Percentiles rank a stretch among this genome's conserved stretches.
phyloP scores from a whole-genome alignment of 2,113 vertebrate species.

The Siniperca knerii region DNA sequence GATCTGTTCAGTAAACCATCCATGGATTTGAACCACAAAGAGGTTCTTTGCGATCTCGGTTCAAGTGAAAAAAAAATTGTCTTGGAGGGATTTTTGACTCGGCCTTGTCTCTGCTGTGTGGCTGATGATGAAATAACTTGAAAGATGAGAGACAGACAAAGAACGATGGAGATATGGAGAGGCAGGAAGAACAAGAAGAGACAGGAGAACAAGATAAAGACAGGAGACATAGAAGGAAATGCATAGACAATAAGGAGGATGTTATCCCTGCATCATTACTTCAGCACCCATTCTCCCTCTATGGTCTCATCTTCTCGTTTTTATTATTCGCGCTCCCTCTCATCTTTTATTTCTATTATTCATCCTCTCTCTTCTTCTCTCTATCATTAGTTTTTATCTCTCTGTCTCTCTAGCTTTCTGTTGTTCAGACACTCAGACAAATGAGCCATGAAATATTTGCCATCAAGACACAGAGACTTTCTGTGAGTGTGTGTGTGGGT shows the following conservation, averaged over 20 bases:
- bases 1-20: constrained; percentile 18
- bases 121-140: constrained; percentile 75
- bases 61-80: constrained; percentile 18
- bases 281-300: constrained; percentile 59
- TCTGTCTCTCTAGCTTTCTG: constrained; percentile 63
- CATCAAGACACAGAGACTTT: constrained; percentile 59
- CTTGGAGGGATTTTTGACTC: constrained; percentile 57
- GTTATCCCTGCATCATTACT: constrained; percentile 75
- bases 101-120: constrained; percentile 41
- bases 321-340: constrained; percentile 61
- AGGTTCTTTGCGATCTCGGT: constrained; percentile 35
- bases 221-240: constrained; percentile 37
- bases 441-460: constrained; percentile 77
- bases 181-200: constrained; percentile 18
- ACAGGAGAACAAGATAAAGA: constrained; percentile 51
- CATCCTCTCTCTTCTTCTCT: constrained; percentile 62
- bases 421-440: constrained; percentile 75
- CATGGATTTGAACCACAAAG: constrained; percentile 38
- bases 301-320: constrained; percentile 63
- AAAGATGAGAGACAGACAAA: constrained; percentile 68
- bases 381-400: constrained; percentile 77
- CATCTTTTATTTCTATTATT: constrained; percentile 75
- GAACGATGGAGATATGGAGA: constrained; percentile 47
- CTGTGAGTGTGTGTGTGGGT: constrained; percentile 29
- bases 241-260: constrained; percentile 61